Percentiles rank a stretch among this genome's conserved stretches.
These are phyloP conservation scores for Struthio camelus DNA, from an alignment of 2,113 vertebrate species.

Conservation along the genomic window DNA sequence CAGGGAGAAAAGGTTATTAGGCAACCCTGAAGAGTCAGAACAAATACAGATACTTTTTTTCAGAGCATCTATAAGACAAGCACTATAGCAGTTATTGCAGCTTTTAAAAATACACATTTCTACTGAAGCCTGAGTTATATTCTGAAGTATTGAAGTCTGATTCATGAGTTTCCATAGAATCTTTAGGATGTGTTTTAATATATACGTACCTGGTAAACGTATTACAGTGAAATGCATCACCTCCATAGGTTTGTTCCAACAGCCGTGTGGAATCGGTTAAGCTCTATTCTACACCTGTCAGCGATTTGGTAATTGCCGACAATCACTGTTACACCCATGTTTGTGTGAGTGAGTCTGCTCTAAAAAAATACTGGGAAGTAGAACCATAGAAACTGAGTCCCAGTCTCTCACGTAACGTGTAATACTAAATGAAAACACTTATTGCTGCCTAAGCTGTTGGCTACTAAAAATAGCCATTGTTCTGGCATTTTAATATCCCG, in stretches of 20 bases:
- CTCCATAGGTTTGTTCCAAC: background rate
- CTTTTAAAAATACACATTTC: background rate
- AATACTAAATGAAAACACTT: background rate
- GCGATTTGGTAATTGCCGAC: background rate
- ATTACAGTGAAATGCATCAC: background rate
- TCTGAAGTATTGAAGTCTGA: background rate
- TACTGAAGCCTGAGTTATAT: background rate
- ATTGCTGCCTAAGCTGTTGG: background rate
- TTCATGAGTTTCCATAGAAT: background rate
- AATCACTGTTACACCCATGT: background rate
- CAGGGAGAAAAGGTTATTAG: background rate
- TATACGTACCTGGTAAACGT: background rate
- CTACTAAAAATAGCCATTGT: background rate
- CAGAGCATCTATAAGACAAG: background rate
- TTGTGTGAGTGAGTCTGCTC: background rate
- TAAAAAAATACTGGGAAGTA: background rate
- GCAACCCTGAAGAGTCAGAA: background rate
- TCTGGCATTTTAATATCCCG: background rate
- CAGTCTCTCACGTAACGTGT: background rate
- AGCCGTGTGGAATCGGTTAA: background rate
- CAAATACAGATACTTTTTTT: background rate
- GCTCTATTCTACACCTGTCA: background rate
- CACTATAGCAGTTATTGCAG: background rate
- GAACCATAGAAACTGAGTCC: background rate
- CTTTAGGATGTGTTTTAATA: background rate